Conservation (phyloP, 2,113 vertebrate genomes). For the Cercocebus atys region DNA sequence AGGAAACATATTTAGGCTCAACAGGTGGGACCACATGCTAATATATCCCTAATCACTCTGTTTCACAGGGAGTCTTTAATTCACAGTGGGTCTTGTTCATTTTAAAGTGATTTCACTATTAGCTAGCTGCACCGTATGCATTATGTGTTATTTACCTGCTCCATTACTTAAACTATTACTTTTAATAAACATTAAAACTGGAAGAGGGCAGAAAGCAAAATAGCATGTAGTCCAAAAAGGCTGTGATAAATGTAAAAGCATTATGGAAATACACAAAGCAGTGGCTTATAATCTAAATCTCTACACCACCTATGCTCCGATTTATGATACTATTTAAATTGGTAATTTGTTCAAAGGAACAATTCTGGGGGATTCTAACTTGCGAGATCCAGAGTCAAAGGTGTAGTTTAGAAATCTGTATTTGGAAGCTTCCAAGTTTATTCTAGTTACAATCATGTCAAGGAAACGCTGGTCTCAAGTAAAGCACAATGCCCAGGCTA, state of each 20-base stretch:
- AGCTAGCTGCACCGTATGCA: not conserved
- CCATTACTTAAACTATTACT: not conserved
- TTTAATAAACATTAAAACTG: not conserved
- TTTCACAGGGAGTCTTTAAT: not conserved
- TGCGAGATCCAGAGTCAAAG: not conserved
- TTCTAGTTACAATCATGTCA: not conserved
- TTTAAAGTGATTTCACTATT: not conserved
- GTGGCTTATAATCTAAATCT: not conserved
- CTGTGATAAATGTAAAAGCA: not conserved
- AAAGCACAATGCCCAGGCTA: not conserved
- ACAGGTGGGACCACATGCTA: accelerated
- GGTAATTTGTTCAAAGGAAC: not conserved
- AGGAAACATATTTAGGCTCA: not conserved
- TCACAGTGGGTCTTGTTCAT: not conserved
- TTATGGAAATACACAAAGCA: not conserved
- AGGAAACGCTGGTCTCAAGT: not conserved
- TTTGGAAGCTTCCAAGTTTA: not conserved
- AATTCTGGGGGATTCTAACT: not conserved
- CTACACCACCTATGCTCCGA: too few relatives aligned
- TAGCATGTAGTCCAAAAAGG: not conserved
- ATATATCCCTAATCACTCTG: not conserved
- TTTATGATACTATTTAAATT: not conserved
- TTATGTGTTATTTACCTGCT: not conserved
- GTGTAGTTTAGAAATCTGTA: not conserved
- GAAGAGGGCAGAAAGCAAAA: not conserved